Evolutionary conservation across 2,888 invertebrate genomes (phyloP).

Genomic region (Lucinisca nassula): DNA sequence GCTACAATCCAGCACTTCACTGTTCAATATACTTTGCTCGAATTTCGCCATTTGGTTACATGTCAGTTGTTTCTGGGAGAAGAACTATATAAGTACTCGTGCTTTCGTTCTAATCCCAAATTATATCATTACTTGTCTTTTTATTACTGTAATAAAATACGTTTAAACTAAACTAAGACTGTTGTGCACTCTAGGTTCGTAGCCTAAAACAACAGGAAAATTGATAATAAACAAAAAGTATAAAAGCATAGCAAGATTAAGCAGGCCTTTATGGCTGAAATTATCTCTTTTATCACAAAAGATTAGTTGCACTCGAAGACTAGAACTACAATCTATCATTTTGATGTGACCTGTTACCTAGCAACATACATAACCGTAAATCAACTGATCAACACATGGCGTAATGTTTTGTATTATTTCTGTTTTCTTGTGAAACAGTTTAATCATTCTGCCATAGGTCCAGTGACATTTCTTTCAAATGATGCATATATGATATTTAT

Average conservation of each 20-base stretch:
- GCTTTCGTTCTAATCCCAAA: no score
- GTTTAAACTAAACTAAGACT: no score
- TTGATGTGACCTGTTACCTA: not conserved
- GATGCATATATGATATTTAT: not conserved
- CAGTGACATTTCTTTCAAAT: not conserved
- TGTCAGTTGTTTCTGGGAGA: no score
- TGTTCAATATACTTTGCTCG: no score
- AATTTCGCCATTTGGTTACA: no score
- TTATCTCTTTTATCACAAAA: not conserved
- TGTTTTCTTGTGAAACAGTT: not conserved
- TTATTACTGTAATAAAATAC: no score
- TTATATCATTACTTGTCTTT: no score
- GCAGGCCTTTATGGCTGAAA: not conserved
- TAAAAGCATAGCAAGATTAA: not conserved
- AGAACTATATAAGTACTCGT: no score
- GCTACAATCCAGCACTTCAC: no score
- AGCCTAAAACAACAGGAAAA: not conserved
- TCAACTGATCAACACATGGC: not conserved
- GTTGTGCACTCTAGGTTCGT: no score
- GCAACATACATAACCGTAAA: not conserved
- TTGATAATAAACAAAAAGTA: not conserved
- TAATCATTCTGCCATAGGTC: not conserved
- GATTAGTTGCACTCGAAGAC: not conserved
- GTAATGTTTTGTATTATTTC: not conserved
- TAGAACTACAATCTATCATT: not conserved